Base-by-base conservation (phyloP, 2,797 vertebrate genomes). In the Hydrocynus forskahlii region DNA sequence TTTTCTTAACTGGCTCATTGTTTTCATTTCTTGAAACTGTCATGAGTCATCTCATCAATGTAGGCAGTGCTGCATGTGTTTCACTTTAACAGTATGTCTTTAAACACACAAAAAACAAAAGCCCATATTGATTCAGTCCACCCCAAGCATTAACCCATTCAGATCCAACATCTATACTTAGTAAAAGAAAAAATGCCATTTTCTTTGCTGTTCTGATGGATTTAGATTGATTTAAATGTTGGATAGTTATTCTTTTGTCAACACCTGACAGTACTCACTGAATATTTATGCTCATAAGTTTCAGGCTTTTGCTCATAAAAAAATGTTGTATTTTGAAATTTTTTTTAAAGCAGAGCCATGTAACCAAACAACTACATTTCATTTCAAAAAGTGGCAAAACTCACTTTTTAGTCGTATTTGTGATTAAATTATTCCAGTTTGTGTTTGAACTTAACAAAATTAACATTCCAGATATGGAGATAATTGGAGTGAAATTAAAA, bases 401-500 rank as follows among this genome's bases (percentile, higher is more conserved):
- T 29, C 1, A 29, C 29, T 29, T 29, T 29, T 45, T 7, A 45
- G 43, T 10, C 10, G 43, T 45, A 45, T 45, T 45, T 45, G 43
- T 45, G 10, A 45, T 29, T 29, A 29, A 29, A 29, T 29, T 29
- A 29, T 29, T 29, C 29, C 29, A 29, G 29, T 29, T 29, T 29
- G 29, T 29, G 29, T 29, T 29, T 29, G 29, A 3, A 29, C 29
- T 1, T 29, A 1, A 29, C 1, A 29, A 29, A 29, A 29, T 29
- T 29, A 1, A 29, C 29, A 29, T 45, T 45, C 43, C 10, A 45
- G 43, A 45, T 16, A 54, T 14, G 12, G 16, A 54, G 54, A 19
- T 67, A 67, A 48, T 21, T 68, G 1, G 50, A 19, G 78, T 72
- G 45, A 79, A 50, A 10, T 64, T 57, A 7, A 62, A 62, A 62